Evolutionary conservation across 2,113 vertebrate species (phyloP).

Genomic region (Malurus alboscapulatus): DNA sequence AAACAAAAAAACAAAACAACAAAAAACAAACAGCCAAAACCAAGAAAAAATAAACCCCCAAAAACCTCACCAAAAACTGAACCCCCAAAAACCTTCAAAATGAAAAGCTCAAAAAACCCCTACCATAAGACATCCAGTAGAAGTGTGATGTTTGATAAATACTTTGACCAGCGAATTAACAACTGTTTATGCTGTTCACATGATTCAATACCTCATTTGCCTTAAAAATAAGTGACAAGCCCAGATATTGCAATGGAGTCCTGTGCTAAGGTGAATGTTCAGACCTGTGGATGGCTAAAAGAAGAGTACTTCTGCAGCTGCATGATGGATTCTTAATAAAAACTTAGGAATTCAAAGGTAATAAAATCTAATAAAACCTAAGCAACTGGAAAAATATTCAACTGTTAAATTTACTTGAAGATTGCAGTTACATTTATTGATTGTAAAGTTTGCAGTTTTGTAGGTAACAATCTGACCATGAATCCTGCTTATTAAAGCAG

Average conservation of each 20-base stretch:
- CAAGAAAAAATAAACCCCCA: not conserved
- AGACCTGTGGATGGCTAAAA: not conserved
- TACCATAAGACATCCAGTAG: not conserved
- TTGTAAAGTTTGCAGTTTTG: not conserved
- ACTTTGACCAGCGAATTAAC: not conserved
- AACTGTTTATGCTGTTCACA: not conserved
- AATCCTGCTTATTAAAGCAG: not conserved
- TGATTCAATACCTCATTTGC: not conserved
- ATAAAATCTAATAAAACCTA: constrained; percentile 10
- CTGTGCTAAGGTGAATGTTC: not conserved
- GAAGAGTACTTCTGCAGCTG: not conserved
- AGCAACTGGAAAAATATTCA: not conserved
- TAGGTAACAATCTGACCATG: not conserved
- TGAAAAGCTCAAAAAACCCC: not conserved
- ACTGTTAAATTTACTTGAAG: not conserved
- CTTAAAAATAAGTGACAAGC: not conserved
- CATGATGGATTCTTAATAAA: not conserved
- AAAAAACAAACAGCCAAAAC: too few relatives aligned
- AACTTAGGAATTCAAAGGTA: not conserved
- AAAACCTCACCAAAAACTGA: not conserved
- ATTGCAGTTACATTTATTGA: not conserved
- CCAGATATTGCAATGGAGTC: not conserved
- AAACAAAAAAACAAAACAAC: too few relatives aligned
- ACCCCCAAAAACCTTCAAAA: not conserved
- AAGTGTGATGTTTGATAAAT: not conserved